phyloP scores from a whole-genome alignment of 2,113 vertebrate genomes.

The Alligator sinensis region DNA sequence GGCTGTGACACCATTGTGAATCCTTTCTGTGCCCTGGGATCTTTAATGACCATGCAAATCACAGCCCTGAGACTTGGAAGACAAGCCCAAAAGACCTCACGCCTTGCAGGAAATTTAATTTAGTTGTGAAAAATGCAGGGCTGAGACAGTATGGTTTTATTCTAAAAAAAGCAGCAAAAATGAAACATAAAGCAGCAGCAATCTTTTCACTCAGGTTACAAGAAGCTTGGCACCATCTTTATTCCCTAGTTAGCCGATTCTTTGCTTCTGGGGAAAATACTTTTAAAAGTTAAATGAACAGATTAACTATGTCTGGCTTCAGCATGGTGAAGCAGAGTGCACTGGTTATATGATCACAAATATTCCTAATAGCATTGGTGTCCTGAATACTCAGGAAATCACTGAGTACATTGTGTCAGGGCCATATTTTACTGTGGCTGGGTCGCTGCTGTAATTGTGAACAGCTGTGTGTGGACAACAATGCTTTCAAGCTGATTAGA shows the following conservation, averaged over 20 bases:
- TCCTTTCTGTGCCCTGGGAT: background rate
- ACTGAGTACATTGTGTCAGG: rapidly evolving
- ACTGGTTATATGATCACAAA: background rate
- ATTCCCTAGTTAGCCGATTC: background rate
- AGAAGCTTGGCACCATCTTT: constrained; percentile 16
- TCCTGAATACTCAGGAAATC: rapidly evolving
- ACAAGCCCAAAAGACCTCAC: rapidly evolving
- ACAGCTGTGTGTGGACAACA: background rate
- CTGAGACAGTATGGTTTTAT: rapidly evolving
- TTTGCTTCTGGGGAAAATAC: constrained; percentile 31
- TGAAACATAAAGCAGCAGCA: rapidly evolving
- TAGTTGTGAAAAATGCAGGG: rapidly evolving
- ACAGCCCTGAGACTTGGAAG: rapidly evolving
- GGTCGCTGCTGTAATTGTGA: background rate
- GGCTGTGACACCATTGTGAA: rapidly evolving
- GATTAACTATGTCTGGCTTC: background rate
- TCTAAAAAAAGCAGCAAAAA: rapidly evolving
- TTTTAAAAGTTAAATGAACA: background rate
- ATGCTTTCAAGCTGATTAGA: background rate
- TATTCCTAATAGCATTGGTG: background rate
- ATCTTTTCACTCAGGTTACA: background rate
- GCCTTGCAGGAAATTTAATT: rapidly evolving
- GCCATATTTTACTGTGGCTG: background rate
- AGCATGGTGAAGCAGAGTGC: rapidly evolving
- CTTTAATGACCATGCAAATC: background rate